Evolutionary conservation across 2,113 vertebrate genomes (phyloP).

Genomic region (Psephotus haematonotus): DNA sequence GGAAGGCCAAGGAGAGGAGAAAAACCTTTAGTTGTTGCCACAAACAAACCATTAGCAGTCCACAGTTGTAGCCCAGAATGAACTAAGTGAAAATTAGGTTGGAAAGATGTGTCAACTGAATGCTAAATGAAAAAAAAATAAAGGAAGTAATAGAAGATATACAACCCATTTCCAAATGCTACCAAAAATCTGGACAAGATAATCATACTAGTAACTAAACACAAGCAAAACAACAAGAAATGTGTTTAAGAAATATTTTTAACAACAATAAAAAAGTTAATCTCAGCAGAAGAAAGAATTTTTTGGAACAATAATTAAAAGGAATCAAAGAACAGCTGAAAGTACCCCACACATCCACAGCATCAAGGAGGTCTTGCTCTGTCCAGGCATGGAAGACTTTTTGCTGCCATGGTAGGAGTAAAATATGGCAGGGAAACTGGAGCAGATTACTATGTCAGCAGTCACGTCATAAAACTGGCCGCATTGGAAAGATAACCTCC

Average conservation of each 20-base stretch:
- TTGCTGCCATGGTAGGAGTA: background rate
- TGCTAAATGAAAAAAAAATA: background rate
- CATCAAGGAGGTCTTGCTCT: background rate
- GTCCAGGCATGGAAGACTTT: background rate
- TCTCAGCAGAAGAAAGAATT: background rate
- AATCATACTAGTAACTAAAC: background rate
- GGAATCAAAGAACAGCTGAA: background rate
- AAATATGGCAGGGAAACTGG: background rate
- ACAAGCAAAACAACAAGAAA: background rate
- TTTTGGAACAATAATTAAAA: background rate
- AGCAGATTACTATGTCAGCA: background rate
- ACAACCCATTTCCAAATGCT: background rate
- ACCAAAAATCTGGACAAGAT: background rate
- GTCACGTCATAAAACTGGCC: background rate
- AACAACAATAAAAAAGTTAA: background rate
- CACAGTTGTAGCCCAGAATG: background rate
- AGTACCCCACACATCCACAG: background rate
- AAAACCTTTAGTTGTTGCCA: background rate
- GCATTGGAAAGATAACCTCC: background rate
- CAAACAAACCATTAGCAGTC: background rate
- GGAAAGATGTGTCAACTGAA: background rate
- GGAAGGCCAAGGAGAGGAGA: background rate
- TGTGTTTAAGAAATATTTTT: background rate
- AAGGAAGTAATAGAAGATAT: background rate
- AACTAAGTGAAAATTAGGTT: background rate